phyloP scores from a whole-genome alignment of 30 jellyfish, hydroid and myxozoan species.

The Chrysaora quinquecirrha region DNA sequence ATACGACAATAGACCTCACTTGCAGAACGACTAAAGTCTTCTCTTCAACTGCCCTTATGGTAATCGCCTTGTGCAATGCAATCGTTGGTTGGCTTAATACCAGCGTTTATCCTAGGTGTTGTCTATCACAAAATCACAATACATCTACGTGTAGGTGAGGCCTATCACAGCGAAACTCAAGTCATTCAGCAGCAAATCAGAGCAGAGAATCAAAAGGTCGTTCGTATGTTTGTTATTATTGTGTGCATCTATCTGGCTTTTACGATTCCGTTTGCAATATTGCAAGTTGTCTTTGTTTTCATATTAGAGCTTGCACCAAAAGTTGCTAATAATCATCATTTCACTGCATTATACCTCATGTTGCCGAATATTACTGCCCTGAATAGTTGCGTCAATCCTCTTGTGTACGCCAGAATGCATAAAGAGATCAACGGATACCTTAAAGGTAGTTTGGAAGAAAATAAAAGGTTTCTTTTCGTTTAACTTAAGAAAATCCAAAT shows the following conservation, averaged over 20 bases:
- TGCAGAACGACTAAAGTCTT: background rate
- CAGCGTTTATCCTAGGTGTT: slow-evolving; percentile 12
- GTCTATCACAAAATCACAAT: slow-evolving; percentile 26
- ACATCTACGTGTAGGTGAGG: slow-evolving; percentile 41
- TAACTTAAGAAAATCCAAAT: background rate
- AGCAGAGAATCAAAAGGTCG: slow-evolving; percentile 46
- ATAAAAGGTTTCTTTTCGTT: background rate
- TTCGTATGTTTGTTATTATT: slow-evolving; percentile 49
- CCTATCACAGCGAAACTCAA: slow-evolving; percentile 33
- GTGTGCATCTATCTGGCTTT: slow-evolving; percentile 37
- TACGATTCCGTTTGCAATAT: slow-evolving; percentile 52
- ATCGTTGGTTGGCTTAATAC: slow-evolving; percentile 55
- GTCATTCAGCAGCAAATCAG: slow-evolving; percentile 55
- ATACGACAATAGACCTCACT: background rate
- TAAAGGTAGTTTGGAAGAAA: background rate
- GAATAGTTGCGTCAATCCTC: slow-evolving; percentile 67
- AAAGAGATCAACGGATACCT: slow-evolving; percentile 49
- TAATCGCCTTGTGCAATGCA: slow-evolving; percentile 21
- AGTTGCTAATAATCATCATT: background rate
- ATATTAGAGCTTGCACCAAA: background rate
- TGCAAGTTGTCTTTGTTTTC: slow-evolving; percentile 8
- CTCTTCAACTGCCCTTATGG: slow-evolving; percentile 21
- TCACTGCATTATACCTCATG: background rate
- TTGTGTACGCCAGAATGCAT: slow-evolving; percentile 63
- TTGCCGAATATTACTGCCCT: slow-evolving; percentile 63